Evolutionary conservation across 2,888 invertebrate genomes (phyloP), one percentile per base, ranked within the genome.

Genomic region (Willowsia nigromaculata): DNA sequence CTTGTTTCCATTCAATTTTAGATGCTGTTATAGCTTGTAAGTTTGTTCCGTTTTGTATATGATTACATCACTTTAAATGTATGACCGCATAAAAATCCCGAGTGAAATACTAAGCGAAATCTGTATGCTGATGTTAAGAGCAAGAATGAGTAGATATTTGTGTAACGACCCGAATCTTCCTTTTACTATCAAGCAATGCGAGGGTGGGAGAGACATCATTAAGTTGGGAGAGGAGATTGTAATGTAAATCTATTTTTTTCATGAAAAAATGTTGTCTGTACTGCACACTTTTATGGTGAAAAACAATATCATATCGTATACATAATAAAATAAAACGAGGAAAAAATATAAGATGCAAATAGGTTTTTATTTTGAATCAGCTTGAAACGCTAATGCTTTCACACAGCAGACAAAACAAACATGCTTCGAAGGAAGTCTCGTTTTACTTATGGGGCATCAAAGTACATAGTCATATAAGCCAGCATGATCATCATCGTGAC

Each of bases 281-380:
- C 53, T 53, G 53, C 76, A 53, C 30, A 50, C 50, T 76, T 76
- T 76, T 76, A 50, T 53, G 53, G 76, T 76, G n/a, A 76, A 76
- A 76, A 76, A 76, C 76, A 76, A 76, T 76, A 76, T 76, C 76
- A 76, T 76, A 76, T 76, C 76, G 53, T 76, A 30, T 76, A 30
- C 76, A 76, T 76, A 53, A 76, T 76, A 76, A 76, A 76, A 76
- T 30, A 53, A 30, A 50, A n/a, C 18, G n/a, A 50, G 27, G 2
- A 43, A 9, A 15, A 43, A 15, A 47, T 25, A 11, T 15, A 27
- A 76, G 1, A 53, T 30, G 30, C 11, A 18, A 25, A 25, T 3
- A n/a, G n/a, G n/a, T 74, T 68, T 37, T 37, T 27, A 74, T 47
- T 47, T 47, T 25, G 5, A 7, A 6, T 43, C 43, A 3, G 25